Evolutionary conservation across 2,888 invertebrate genomes (phyloP).

Genomic region (Stenchaetothrips biformis): DNA sequence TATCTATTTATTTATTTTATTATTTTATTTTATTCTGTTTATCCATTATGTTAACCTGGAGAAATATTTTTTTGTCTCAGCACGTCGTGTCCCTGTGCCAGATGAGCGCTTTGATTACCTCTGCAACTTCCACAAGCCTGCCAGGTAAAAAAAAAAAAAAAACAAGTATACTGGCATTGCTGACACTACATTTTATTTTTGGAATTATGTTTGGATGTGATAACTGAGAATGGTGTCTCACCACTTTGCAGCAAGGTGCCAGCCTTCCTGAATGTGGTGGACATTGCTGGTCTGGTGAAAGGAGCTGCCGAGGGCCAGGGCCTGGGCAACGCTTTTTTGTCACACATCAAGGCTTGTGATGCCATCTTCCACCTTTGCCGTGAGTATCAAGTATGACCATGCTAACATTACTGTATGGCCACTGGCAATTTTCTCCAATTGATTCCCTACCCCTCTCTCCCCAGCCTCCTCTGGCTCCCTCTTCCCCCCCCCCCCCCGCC

Average conservation of each 20-base stretch:
- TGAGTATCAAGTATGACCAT: conserved; percentile 53
- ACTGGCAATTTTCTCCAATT: conserved; percentile 5
- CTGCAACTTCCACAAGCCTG: conserved; percentile 89
- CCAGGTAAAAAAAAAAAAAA: conserved; percentile 57
- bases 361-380: conserved; percentile 95
- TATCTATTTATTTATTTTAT: conserved; percentile 26
- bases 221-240: conserved; percentile 29
- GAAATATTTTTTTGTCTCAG: conserved; percentile 43
- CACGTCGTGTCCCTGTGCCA: conserved; percentile 96
- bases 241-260: conserved; percentile 84
- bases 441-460: not conserved
- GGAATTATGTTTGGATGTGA: not conserved
- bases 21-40: conserved; percentile 18
- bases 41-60: conserved; percentile 24
- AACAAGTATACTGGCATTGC: not conserved
- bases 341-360: conserved; percentile 98
- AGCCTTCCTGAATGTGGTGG: conserved; percentile 94
- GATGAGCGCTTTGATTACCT: conserved; percentile 91
- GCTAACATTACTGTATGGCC: not conserved
- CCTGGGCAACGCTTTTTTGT: conserved; percentile 96
- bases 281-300: conserved; percentile 97
- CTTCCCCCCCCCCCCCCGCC: not conserved
- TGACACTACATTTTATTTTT: not conserved
- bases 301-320: conserved; percentile 98
- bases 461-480: not conserved